Evolutionary conservation across 2,797 vertebrate species (phyloP).

Genomic region (Somateria mollissima): DNA sequence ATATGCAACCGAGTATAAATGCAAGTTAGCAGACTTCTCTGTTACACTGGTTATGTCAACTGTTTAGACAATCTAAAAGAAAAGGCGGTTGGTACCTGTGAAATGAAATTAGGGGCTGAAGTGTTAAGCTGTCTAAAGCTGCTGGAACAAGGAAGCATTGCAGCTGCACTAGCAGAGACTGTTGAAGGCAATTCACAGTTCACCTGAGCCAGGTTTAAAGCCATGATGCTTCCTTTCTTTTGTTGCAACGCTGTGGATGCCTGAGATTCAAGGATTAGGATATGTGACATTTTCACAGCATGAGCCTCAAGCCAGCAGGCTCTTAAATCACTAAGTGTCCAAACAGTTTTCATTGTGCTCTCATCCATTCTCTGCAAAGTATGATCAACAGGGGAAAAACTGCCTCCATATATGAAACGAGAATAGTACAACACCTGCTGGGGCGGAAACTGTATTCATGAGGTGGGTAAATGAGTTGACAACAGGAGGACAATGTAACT

Average conservation of each 20-base stretch:
- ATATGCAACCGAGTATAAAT: neutral
- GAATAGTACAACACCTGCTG: conserved; percentile 38
- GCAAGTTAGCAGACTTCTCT: neutral
- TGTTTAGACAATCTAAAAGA: neutral
- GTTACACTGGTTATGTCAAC: neutral
- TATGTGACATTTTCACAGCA: neutral
- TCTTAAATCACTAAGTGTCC: conserved; percentile 38
- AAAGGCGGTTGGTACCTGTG: neutral
- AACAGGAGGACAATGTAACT: neutral
- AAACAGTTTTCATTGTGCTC: conserved; percentile 1
- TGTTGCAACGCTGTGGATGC: neutral
- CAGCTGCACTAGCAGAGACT: neutral
- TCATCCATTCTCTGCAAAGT: neutral
- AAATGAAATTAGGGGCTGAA: neutral
- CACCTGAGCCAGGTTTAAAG: neutral
- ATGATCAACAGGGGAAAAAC: neutral
- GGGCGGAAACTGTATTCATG: neutral
- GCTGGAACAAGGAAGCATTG: neutral
- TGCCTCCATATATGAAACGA: neutral
- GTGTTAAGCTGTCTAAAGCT: neutral
- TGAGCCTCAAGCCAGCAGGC: neutral
- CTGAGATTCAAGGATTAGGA: neutral
- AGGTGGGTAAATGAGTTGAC: neutral
- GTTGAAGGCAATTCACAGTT: neutral
- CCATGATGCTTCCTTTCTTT: neutral